Conservation (phyloP, 1,140 invertebrate genomes). For the Polyergus mexicanus region DNA sequence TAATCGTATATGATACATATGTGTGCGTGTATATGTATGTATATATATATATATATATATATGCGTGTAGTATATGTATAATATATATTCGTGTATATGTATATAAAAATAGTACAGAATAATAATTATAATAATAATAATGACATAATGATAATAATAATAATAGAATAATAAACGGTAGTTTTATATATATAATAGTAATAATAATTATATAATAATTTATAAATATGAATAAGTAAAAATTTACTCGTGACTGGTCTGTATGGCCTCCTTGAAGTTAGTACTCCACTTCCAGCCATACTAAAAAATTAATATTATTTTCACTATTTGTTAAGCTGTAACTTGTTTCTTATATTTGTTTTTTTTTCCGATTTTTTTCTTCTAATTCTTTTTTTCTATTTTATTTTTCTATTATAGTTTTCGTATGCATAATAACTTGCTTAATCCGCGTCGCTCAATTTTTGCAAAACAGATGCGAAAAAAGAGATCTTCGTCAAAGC, state of each 20-base stretch:
- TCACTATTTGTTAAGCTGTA: constrained; percentile 80
- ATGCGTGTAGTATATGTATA: constrained; percentile 6
- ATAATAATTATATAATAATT: constrained; percentile 82
- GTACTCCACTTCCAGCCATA: constrained; percentile 97
- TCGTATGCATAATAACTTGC: constrained; percentile 44
- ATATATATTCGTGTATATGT: constrained; percentile 73
- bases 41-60: constrained; percentile 5
- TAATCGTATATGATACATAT: constrained; percentile 56
- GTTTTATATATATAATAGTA: constrained; percentile 71
- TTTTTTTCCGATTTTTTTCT: constrained; percentile 19
- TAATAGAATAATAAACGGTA: constrained; percentile 72
- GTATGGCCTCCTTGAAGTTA: constrained; percentile 97
- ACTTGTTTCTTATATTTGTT: constrained; percentile 47
- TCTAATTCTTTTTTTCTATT: constrained; percentile 15
- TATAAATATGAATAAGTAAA: constrained; percentile 84
- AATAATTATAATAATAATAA: constrained; percentile 65
- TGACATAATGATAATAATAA: constrained; percentile 64
- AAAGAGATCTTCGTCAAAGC: constrained; percentile 36
- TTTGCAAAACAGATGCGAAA: constrained; percentile 8
- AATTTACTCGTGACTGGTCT: constrained; percentile 90
- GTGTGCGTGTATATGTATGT: constrained; percentile 38
- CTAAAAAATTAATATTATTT: constrained; percentile 88
- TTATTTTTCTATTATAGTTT: constrained; percentile 3
- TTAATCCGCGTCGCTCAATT: constrained; percentile 69
- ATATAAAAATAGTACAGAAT: constrained; percentile 77